Conservation (phyloP, 2,797 vertebrate genomes). For the Cossypha polioptera region DNA sequence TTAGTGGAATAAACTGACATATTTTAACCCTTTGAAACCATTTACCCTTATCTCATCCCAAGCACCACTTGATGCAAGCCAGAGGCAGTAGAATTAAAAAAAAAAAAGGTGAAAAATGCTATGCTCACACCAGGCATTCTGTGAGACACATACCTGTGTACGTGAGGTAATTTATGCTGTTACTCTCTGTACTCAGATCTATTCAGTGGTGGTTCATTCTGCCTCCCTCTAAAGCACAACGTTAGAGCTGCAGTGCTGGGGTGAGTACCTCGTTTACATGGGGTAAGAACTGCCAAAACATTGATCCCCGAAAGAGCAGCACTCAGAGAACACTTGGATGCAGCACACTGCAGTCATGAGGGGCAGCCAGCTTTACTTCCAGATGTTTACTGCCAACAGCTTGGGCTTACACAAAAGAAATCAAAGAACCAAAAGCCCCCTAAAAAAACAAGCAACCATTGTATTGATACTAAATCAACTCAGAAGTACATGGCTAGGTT, state of each 20-base stretch:
- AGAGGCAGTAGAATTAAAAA: not conserved
- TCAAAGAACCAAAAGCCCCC: not conserved
- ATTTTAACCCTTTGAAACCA: not conserved
- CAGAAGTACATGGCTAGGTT: not conserved
- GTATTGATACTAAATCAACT: not conserved
- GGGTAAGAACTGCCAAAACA: not conserved
- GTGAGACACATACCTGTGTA: not conserved
- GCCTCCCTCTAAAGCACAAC: not conserved
- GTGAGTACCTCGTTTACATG: accelerated
- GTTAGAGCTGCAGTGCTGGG: not conserved
- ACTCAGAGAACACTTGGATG: not conserved
- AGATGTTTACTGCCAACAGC: not conserved
- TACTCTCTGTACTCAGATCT: not conserved
- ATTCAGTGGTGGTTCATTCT: not conserved
- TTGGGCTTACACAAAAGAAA: not conserved
- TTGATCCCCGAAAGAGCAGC: accelerated
- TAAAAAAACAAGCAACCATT: not conserved
- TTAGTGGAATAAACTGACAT: not conserved
- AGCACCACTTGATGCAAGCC: not conserved
- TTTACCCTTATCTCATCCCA: not conserved
- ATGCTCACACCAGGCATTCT: not conserved
- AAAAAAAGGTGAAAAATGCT: not conserved
- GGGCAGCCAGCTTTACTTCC: not conserved
- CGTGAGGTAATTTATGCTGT: accelerated
- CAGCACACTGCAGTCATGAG: not conserved